Conservation (phyloP, 2,113 vertebrate genomes). For the Ramphastos sulfuratus region DNA sequence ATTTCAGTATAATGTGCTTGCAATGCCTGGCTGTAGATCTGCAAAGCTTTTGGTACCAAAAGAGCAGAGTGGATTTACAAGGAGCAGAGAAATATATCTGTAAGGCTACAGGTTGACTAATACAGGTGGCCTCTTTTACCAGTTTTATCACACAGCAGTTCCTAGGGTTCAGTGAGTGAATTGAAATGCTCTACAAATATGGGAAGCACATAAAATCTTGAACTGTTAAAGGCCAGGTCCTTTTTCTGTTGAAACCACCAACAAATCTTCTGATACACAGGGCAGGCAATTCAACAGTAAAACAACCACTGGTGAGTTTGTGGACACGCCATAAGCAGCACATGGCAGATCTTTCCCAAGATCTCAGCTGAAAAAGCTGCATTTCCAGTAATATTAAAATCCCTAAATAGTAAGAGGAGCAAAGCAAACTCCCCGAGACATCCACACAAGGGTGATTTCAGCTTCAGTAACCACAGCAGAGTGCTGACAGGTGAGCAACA, state of each 20-base stretch:
- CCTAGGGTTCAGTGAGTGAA: neutral
- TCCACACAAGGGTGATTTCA: neutral
- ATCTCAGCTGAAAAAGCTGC: neutral
- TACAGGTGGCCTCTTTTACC: neutral
- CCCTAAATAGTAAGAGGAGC: neutral
- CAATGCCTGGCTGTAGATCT: neutral
- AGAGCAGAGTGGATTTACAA: neutral
- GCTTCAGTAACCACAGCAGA: neutral
- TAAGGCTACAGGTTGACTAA: neutral
- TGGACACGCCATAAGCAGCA: neutral
- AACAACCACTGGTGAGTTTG: neutral
- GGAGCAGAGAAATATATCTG: neutral
- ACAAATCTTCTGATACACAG: neutral
- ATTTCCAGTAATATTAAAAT: neutral
- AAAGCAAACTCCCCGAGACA: neutral
- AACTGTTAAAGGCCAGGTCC: neutral
- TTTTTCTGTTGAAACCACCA: neutral
- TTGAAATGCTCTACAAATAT: neutral
- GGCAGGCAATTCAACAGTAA: neutral
- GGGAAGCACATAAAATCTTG: neutral
- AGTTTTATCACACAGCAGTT: neutral
- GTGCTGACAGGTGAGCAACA: slow-evolving; percentile 3
- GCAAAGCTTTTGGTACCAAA: neutral
- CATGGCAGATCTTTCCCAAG: neutral
- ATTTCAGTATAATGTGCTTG: neutral